Evolutionary conservation across 2,113 vertebrate species (phyloP).

Genomic region (Trematocara macrostoma): DNA sequence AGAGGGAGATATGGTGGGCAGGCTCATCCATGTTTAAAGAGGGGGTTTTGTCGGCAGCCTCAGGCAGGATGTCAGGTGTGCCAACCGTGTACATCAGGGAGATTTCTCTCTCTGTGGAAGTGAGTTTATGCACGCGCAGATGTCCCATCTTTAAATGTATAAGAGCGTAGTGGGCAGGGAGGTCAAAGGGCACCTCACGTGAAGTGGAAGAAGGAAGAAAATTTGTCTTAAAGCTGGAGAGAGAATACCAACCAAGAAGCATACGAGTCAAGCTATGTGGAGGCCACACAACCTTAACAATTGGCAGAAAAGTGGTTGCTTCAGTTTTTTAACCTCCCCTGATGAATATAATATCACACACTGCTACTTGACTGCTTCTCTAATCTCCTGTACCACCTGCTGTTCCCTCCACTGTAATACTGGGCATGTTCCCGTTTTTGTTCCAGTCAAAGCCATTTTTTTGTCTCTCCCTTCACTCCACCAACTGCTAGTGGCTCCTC

Average conservation of each 20-base stretch:
- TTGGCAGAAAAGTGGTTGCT: neutral
- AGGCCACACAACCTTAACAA: neutral
- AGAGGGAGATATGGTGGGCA: slow-evolving; percentile 31
- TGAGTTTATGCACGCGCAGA: neutral
- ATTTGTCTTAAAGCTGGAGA: neutral
- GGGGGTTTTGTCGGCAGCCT: slow-evolving; percentile 64
- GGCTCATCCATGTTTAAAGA: slow-evolving; percentile 75
- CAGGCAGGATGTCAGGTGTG: slow-evolving; percentile 66
- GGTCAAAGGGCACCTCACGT: slow-evolving; percentile 34
- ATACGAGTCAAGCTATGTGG: neutral
- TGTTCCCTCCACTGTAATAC: neutral
- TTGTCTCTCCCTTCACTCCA: neutral
- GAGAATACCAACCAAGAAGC: neutral
- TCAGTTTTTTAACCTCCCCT: neutral
- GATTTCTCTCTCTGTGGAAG: slow-evolving; percentile 25
- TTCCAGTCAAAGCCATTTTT: neutral
- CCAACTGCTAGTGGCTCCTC: neutral
- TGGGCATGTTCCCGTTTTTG: neutral
- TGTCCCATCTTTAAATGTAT: neutral
- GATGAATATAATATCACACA: neutral
- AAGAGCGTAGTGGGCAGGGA: neutral
- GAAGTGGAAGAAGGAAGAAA: neutral
- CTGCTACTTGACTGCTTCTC: neutral
- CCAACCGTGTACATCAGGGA: slow-evolving; percentile 24
- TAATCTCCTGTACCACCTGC: slow-evolving; percentile 2